Evolutionary conservation across 2,888 invertebrate genomes (phyloP), one percentile per base, ranked within the genome.

Genomic region (Eristalis tenax): DNA sequence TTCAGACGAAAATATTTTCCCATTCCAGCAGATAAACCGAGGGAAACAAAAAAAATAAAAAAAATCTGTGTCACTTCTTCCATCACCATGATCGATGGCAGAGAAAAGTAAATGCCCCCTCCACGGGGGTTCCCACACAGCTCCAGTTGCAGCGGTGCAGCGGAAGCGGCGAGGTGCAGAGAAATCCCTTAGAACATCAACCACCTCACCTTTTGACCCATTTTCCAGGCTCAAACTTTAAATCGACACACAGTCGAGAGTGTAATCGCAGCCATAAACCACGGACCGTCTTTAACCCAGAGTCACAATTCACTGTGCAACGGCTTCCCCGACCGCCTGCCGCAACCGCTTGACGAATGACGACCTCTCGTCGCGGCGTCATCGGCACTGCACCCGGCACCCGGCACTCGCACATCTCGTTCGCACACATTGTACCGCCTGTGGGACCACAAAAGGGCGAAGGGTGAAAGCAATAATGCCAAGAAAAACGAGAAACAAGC

Each of bases 191-290:
- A 82, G 64, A 82, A 81, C 71, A 75, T n/a, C n/a, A 50, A 23
- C 78, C 79, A 79, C 68, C 64, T 87, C 87, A 87, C 87, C 87
- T 87, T 87, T 87, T 80, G 87, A 87, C 87, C 87, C 65, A 87
- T 73, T 79, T 87, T 64, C 83, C 70, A 65, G 61, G 59, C 68
- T 59, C 76, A 18, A 50, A 50, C 50, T n/a, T 73, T 64, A 68
- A 80, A 77, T 76, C 79, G 78, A 70, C 56, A 79, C n/a, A n/a
- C n/a, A n/a, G n/a, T n/a, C n/a, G 79, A 75, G 57, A 78, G 83
- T 76, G 78, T 75, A 79, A 87, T 83, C 76, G 73, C 75, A 83
- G 71, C 68, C 83, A 83, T 87, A 87, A 87, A 87, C 87, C 87
- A 83, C 83, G 87, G 76, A 87, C 68, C 64, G 68, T 87, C 87